Percentiles rank a stretch among this genome's conserved stretches.
Conservation (phyloP, 2,113 vertebrate species). For the Clarias magur region DNA sequence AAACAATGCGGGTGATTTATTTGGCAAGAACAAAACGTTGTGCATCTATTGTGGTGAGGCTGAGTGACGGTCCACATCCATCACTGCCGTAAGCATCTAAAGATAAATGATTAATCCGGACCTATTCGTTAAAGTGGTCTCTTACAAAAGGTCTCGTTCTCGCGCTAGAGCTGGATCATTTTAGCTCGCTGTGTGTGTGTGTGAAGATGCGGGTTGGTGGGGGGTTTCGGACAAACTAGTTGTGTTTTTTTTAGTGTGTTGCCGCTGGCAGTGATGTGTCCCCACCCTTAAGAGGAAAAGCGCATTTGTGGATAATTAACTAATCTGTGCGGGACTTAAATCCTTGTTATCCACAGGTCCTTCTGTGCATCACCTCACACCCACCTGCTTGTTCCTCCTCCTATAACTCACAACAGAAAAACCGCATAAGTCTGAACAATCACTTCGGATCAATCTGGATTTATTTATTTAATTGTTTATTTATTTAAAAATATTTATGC, state of each 20-base stretch:
- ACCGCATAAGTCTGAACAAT: background rate
- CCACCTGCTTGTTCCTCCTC: slow-evolving; percentile 12
- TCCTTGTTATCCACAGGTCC: slow-evolving; percentile 56
- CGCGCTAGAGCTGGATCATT: slow-evolving; percentile 71
- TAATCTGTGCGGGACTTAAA: slow-evolving; percentile 73
- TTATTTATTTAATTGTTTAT: background rate
- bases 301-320: slow-evolving; percentile 77
- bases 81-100: slow-evolving; percentile 76
- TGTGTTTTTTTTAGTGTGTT: slow-evolving; percentile 45
- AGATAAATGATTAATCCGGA: slow-evolving; percentile 81
- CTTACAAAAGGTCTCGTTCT: slow-evolving; percentile 67
- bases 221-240: slow-evolving; percentile 47
- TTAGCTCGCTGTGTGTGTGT: slow-evolving; percentile 67
- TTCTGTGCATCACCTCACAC: slow-evolving; percentile 67
- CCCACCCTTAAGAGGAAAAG: slow-evolving; percentile 71
- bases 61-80: slow-evolving; percentile 79
- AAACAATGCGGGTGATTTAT: slow-evolving; percentile 98
- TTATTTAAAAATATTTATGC: background rate
- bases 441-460: background rate
- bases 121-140: slow-evolving; percentile 81
- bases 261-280: slow-evolving; percentile 76
- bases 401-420: background rate
- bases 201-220: slow-evolving; percentile 65
- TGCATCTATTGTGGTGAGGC: slow-evolving; percentile 77
- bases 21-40: slow-evolving; percentile 82